A percentile compares a stretch with the other conserved stretches of the same genome.
Evolutionary conservation across 1,140 invertebrate genomes (phyloP).

Genomic region (Papilio machaon): DNA sequence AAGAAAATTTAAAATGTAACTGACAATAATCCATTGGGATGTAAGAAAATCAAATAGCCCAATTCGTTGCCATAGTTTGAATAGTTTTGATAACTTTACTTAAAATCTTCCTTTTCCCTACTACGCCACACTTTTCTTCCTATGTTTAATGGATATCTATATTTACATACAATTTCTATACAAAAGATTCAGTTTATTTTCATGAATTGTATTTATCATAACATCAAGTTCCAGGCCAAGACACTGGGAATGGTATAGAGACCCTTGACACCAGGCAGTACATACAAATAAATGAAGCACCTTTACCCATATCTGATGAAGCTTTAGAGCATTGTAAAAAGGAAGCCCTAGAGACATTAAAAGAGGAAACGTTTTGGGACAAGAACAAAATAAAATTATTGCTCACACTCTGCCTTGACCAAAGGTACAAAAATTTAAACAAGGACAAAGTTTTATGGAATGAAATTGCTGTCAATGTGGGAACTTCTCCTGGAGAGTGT

Average conservation of each 20-base stretch:
- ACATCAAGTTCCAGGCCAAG: constrained; percentile 59
- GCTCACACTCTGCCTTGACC: constrained; percentile 63
- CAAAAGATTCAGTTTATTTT: background rate
- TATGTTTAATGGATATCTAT: no score
- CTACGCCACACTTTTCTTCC: no score
- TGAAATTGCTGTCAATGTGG: constrained; percentile 61
- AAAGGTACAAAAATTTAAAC: constrained; percentile 55
- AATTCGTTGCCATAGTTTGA: no score
- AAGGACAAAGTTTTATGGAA: constrained; percentile 67
- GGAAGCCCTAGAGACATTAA: constrained; percentile 47
- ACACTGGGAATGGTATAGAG: constrained; percentile 65
- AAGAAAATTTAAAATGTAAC: no score
- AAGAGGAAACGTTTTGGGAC: constrained; percentile 70
- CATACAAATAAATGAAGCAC: constrained; percentile 58
- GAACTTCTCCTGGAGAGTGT: constrained; percentile 66
- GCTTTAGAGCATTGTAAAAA: constrained; percentile 46
- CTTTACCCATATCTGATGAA: constrained; percentile 44
- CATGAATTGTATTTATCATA: background rate
- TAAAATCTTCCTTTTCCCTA: no score
- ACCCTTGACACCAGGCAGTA: constrained; percentile 63
- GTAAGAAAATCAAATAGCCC: no score
- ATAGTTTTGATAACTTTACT: no score
- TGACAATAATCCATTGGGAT: no score
- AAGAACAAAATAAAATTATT: constrained; percentile 67
- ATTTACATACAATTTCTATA: no score